Percentiles rank a stretch among this genome's conserved stretches.
These are phyloP conservation scores for Lacanobia oleracea DNA, from an alignment of 2,888 invertebrate species.

Conservation along the genomic window DNA sequence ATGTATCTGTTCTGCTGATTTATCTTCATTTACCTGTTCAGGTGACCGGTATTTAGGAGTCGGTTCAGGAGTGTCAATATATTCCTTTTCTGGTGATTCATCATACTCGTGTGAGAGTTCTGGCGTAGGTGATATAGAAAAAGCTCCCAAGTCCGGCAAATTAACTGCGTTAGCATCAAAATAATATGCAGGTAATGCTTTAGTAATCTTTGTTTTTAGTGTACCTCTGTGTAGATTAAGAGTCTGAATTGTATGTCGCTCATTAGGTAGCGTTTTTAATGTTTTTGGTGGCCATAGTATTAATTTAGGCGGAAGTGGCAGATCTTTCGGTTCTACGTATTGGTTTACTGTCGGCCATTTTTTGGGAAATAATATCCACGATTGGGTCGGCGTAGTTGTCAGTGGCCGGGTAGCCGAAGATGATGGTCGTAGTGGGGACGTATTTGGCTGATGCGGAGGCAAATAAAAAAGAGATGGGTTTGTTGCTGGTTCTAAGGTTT, in stretches of 20 bases:
- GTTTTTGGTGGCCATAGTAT: neutral
- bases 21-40: neutral
- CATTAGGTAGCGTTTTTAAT: neutral
- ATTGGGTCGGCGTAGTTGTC: slow-evolving; percentile 15
- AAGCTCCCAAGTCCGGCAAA: neutral
- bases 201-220: neutral
- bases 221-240: neutral
- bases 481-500: neutral
- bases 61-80: neutral
- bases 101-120: neutral
- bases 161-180: neutral
- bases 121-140: neutral
- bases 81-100: neutral
- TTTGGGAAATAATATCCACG: slow-evolving; percentile 3
- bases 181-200: neutral
- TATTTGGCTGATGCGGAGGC: slow-evolving; percentile 3
- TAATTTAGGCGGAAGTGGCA: neutral
- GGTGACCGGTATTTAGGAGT: neutral
- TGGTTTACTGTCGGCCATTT: neutral
- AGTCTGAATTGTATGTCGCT: neutral
- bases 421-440: neutral
- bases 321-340: neutral
- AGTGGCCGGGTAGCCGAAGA: neutral
- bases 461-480: neutral
- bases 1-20: neutral